Conservation (phyloP, 1,140 invertebrate species). For the Piezodorus guildinii region DNA sequence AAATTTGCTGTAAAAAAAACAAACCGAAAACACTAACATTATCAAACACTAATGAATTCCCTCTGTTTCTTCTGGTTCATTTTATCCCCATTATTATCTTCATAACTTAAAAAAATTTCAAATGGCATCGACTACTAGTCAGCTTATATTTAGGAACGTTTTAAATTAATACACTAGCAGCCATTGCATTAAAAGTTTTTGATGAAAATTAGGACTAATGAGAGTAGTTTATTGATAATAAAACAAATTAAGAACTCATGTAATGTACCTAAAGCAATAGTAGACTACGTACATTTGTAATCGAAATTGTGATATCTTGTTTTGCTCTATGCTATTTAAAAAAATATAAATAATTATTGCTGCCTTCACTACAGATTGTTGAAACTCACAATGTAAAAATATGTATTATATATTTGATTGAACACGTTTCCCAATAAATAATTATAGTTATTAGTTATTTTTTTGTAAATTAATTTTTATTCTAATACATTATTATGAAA, state of each 20-base stretch:
- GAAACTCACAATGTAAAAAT: constrained; percentile 12
- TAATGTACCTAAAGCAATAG: constrained; percentile 12
- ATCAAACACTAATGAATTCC: too few species aligned
- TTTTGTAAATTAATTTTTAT: too few species aligned
- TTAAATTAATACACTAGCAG: not conserved
- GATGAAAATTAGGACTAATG: not conserved
- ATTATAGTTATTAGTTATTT: constrained; percentile 2
- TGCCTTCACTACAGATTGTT: constrained; percentile 11
- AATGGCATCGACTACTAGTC: not conserved
- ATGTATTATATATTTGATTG: constrained; percentile 16
- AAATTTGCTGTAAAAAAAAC: too few species aligned
- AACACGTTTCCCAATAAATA: constrained; percentile 8
- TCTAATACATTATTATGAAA: too few species aligned
- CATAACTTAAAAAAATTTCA: too few species aligned
- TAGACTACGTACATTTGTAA: not conserved
- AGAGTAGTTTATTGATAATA: too few species aligned
- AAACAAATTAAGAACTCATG: not conserved
- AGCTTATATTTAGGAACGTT: constrained; percentile 2
- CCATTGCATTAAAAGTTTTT: not conserved
- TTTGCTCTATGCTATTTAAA: constrained; percentile 11
- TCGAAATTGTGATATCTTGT: constrained; percentile 13
- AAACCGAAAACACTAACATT: too few species aligned
- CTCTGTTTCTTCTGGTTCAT: too few species aligned
- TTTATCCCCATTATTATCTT: too few species aligned
- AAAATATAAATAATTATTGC: not conserved